phyloP scores from a whole-genome alignment of 2,113 vertebrate species.

The Microcebus murinus region DNA sequence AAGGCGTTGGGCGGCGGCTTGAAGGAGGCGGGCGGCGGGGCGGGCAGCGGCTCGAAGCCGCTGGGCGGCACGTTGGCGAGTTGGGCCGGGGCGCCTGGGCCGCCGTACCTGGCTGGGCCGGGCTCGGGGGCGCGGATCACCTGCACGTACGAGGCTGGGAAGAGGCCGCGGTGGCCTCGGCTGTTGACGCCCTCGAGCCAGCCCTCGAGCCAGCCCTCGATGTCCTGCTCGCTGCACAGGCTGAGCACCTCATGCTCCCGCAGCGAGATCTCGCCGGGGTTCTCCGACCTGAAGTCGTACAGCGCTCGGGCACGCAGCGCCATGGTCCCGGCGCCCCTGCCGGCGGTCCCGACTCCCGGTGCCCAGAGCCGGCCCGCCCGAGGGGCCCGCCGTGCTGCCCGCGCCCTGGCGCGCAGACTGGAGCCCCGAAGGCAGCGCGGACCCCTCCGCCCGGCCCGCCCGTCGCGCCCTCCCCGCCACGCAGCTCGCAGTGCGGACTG shows the following conservation, averaged over 20 bases:
- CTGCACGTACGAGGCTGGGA: slow-evolving; percentile 97
- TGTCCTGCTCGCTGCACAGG: slow-evolving; percentile 94
- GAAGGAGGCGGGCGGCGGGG: slow-evolving; percentile 72
- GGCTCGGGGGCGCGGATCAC: slow-evolving; percentile 85
- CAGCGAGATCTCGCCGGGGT: slow-evolving; percentile 96
- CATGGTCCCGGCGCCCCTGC: slow-evolving; percentile 83
- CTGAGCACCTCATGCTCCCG: slow-evolving; percentile 93
- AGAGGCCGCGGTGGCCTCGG: slow-evolving; percentile 93
- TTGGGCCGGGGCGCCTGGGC: slow-evolving; percentile 78
- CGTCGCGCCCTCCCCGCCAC: not conserved
- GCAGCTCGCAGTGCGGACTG: slow-evolving; percentile 18
- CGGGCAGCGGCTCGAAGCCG: slow-evolving; percentile 84
- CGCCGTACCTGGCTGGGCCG: slow-evolving; percentile 71
- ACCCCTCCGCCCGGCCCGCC: not conserved
- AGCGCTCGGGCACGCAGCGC: slow-evolving; percentile 93
- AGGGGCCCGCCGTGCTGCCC: not conserved
- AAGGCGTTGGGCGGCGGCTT: slow-evolving; percentile 74
- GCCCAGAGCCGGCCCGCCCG: not conserved
- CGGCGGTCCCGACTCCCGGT: not conserved
- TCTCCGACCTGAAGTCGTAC: slow-evolving; percentile 97
- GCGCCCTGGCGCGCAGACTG: not conserved
- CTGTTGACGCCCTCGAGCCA: slow-evolving; percentile 95
- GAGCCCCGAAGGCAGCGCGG: not conserved
- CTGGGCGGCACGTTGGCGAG: slow-evolving; percentile 86
- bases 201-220: slow-evolving; percentile 96